Conservation (phyloP, 2,113 vertebrate genomes). For the Dolichallabes microphthalmus region DNA sequence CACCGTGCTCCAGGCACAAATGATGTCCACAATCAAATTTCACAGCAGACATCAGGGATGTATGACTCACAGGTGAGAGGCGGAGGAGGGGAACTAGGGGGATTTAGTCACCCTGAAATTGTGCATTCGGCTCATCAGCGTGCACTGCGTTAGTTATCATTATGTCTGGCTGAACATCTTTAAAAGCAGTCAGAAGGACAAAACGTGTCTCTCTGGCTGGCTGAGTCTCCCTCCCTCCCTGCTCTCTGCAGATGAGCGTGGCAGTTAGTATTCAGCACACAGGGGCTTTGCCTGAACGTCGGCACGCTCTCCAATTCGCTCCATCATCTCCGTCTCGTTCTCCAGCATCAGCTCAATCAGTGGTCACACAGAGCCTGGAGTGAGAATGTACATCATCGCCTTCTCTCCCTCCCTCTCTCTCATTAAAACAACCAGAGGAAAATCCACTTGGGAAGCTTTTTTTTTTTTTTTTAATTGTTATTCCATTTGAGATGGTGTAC, state of each 20-base stretch:
- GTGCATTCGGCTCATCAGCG: background rate
- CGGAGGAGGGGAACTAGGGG: background rate
- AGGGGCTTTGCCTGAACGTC: constrained; percentile 18
- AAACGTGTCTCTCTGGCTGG: background rate
- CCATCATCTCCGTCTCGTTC: constrained; percentile 17
- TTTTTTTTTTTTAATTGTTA: background rate
- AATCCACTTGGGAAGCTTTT: background rate
- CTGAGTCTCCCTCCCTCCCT: constrained; percentile 17
- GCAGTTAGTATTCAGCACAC: constrained; percentile 51
- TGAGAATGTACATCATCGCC: background rate
- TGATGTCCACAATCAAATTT: background rate
- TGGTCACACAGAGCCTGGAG: constrained; percentile 7
- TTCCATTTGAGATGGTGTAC: background rate
- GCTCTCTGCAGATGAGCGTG: constrained; percentile 30
- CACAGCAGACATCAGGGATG: background rate
- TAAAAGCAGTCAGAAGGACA: constrained; percentile 36
- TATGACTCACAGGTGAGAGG: constrained; percentile 7
- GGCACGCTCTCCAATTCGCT: constrained; percentile 2
- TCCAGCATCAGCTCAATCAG: constrained; percentile 37
- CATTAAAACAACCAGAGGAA: background rate
- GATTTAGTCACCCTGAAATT: background rate
- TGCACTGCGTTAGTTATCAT: background rate
- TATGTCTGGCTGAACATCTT: constrained; percentile 27
- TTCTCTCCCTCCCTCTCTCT: background rate
- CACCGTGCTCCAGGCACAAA: background rate